A percentile compares a stretch with the other conserved stretches of the same genome.
Conservation (phyloP, 2,113 vertebrate species). For the Mesoclemmys tuberculata region DNA sequence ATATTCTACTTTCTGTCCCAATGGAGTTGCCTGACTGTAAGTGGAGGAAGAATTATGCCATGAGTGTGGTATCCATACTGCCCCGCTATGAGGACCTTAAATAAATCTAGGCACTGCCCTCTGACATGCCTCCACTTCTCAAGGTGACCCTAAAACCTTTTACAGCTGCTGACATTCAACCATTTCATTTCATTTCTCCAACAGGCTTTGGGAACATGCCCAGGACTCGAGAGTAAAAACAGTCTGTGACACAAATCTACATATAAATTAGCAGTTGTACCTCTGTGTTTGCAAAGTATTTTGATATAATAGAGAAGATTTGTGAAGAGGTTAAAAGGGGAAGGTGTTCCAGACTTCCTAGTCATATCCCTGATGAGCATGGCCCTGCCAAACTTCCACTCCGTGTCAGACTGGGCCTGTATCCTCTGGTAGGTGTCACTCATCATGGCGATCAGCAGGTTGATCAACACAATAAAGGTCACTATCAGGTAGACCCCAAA, state of each 20-base stretch:
- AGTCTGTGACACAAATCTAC: neutral
- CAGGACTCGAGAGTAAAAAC: neutral
- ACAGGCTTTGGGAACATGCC: neutral
- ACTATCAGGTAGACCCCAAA: conserved; percentile 74
- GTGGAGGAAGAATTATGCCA: neutral
- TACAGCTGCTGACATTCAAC: neutral
- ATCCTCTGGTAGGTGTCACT: conserved; percentile 77
- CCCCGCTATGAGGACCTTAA: neutral
- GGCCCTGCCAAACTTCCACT: conserved; percentile 77
- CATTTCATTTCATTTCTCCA: neutral
- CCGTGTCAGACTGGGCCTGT: conserved; percentile 73
- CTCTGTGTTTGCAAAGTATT: conserved; percentile 63
- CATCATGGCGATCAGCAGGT: conserved; percentile 78
- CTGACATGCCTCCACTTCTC: neutral
- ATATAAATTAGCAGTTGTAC: conserved; percentile 6
- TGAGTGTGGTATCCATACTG: neutral
- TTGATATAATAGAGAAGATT: conserved; percentile 69
- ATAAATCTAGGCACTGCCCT: neutral
- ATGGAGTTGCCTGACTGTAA: neutral
- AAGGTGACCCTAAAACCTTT: neutral
- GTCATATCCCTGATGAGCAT: conserved; percentile 73
- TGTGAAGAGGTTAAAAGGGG: conserved; percentile 72
- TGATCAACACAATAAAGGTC: conserved; percentile 71
- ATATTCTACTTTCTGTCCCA: neutral
- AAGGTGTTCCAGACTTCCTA: conserved; percentile 68